A percentile compares a stretch with the other conserved stretches of the same genome.
Evolutionary conservation across 2,888 invertebrate species (phyloP).

Genomic region (Pristionchus fissidentatus): DNA sequence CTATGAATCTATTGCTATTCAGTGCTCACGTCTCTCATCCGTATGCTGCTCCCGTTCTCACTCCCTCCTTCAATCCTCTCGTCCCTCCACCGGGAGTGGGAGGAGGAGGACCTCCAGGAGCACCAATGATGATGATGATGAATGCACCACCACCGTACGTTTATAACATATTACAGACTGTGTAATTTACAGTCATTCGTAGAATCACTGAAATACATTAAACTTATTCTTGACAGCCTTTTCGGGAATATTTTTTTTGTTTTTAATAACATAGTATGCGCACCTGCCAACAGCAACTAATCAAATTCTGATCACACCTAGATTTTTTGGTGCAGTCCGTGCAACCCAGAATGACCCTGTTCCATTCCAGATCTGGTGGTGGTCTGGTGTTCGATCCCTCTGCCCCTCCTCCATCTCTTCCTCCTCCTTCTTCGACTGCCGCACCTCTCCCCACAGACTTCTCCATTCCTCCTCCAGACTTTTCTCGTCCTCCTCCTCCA

Average conservation of each 20-base stretch:
- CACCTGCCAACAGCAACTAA: too few species aligned
- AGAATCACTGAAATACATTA: too few species aligned
- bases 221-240: too few species aligned
- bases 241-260: too few species aligned
- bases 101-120: not conserved
- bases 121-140: not conserved
- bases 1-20: too few species aligned
- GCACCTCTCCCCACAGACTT: slow-evolving; percentile 26
- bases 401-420: slow-evolving; percentile 30
- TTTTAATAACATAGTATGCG: too few species aligned
- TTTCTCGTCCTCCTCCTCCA: slow-evolving; percentile 40
- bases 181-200: too few species aligned
- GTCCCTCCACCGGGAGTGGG: slow-evolving; percentile 35
- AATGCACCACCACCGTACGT: slow-evolving; percentile 16
- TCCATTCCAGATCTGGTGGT: not conserved
- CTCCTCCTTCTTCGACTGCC: not conserved
- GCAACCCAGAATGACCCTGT: not conserved
- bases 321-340: too few species aligned
- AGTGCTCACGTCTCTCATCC: slow-evolving; percentile 38
- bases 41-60: slow-evolving; percentile 12
- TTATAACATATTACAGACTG: too few species aligned
- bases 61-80: slow-evolving; percentile 31
- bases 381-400: slow-evolving; percentile 21
- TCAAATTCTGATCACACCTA: too few species aligned
- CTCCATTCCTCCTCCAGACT: slow-evolving; percentile 20